Conservation (phyloP, 2,113 vertebrate species). For the Labeo catla region DNA sequence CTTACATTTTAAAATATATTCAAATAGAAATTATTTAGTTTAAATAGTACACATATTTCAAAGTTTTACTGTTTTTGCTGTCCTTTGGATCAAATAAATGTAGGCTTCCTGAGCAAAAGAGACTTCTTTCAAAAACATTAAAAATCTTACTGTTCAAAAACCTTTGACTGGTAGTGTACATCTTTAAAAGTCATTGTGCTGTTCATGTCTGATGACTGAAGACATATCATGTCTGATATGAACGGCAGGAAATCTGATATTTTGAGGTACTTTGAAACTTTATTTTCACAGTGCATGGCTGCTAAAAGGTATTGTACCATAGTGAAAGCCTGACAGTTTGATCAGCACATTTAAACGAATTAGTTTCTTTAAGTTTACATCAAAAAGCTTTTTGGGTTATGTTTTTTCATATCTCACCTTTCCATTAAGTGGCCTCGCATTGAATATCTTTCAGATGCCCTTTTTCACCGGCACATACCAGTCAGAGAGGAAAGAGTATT, state of each 20-base stretch:
- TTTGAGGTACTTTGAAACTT: conserved; percentile 79
- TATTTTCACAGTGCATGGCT: conserved; percentile 88
- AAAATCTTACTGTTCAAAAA: too few species aligned
- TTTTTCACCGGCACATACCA: conserved; percentile 78
- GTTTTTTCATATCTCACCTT: conserved; percentile 75
- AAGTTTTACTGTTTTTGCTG: too few species aligned
- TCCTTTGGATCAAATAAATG: too few species aligned
- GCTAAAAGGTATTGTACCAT: conserved; percentile 93
- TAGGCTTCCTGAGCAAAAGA: too few species aligned
- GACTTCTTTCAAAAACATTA: too few species aligned
- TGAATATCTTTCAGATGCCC: conserved; percentile 90
- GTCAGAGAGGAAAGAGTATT: conserved; percentile 71
- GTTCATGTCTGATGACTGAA: conserved; percentile 15
- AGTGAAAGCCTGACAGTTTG: conserved; percentile 97
- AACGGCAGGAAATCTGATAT: conserved; percentile 51
- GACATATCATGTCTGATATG: conserved; percentile 44
- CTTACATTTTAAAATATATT: too few species aligned
- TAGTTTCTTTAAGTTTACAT: conserved; percentile 89
- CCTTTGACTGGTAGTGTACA: background rate
- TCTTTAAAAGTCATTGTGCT: background rate
- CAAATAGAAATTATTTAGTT: too few species aligned
- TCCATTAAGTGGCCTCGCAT: conserved; percentile 90
- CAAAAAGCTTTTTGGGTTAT: conserved; percentile 89
- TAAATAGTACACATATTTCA: too few species aligned
- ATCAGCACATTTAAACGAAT: conserved; percentile 96